These are phyloP conservation scores for Acrocephalus kingi DNA, from an alignment of 2,113 vertebrate genomes.

Conservation along the genomic window DNA sequence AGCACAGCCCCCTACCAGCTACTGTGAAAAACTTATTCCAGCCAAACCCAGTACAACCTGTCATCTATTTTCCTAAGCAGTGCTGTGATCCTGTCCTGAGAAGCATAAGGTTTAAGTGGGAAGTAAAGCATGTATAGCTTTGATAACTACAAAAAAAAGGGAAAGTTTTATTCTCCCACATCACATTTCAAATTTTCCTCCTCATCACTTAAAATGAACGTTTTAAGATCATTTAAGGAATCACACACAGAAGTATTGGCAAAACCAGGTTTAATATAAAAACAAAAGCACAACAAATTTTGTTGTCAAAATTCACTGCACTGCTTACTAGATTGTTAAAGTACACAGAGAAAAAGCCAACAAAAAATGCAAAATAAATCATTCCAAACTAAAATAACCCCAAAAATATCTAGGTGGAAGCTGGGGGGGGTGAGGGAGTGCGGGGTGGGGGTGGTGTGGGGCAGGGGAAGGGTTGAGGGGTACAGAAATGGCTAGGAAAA, in stretches of 20 bases:
- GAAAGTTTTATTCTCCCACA: neutral
- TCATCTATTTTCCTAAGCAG: neutral
- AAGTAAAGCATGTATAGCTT: neutral
- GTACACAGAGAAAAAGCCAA: neutral
- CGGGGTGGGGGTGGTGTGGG: no score
- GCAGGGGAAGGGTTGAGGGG: neutral
- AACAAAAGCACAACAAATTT: neutral
- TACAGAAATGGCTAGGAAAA: neutral
- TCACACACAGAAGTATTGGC: rapidly evolving
- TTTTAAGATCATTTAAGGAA: neutral
- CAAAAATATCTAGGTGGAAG: neutral
- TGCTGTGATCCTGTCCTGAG: neutral
- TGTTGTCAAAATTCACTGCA: neutral
- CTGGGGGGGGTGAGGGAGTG: neutral
- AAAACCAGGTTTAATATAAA: neutral
- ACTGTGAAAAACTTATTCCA: neutral
- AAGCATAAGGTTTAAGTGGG: neutral
- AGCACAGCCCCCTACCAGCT: neutral
- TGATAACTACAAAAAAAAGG: neutral
- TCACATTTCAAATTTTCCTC: neutral
- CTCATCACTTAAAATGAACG: neutral
- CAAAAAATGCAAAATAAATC: neutral
- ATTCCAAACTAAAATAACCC: neutral
- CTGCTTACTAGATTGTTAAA: neutral
- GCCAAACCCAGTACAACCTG: neutral